Evolutionary conservation across 1,140 invertebrate species (phyloP), one percentile per base, ranked within the genome.

Genomic region (Ceratosolen solmsi): DNA sequence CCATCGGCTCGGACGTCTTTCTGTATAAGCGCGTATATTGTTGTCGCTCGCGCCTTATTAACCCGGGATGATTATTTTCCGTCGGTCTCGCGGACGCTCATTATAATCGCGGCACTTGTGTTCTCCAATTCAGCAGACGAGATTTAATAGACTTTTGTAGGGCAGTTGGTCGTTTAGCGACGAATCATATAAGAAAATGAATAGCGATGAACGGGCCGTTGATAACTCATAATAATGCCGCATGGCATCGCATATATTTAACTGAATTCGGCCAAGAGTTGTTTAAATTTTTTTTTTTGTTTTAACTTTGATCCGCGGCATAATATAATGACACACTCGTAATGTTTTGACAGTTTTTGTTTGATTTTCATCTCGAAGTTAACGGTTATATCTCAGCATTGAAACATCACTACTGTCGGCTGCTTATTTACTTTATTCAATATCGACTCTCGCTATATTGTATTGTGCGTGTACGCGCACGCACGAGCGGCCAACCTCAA

Each of bases 91-190:
- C 60, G 25, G 1, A 0, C 17, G 76, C 60, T 78, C 41, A 25
- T 78, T 68, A 78, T 68, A 13, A 27, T 15, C 41, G 76, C 60
- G 60, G 76, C 79, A 51, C 85, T 79, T 86, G 46, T 76, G 71
- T 81, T 76, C 49, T 71, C 46, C 0, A n/a, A 58, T 20, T 77
- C 38, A 20, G 56, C 30, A n/a, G 65, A 63, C 11, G 13, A 2
- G 38, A 33, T 76, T 76, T 60, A 75, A 75, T 75, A 25, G 25
- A 58, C 2, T 51, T 77, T 65, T 65, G 75, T 65, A 51, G 58
- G 46, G 25, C 41, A 65, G 38, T 65, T 22, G 38, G 38, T 65
- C 25, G n/a, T 30, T 46, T 46, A 30, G 54, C 9, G 33, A 27
- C 1, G 54, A 27, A 4, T 75, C 36, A 0, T 2, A 41, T 15